These are phyloP conservation scores for Buphagus erythrorhynchus DNA, from an alignment of 2,797 vertebrate genomes.

Conservation along the genomic window DNA sequence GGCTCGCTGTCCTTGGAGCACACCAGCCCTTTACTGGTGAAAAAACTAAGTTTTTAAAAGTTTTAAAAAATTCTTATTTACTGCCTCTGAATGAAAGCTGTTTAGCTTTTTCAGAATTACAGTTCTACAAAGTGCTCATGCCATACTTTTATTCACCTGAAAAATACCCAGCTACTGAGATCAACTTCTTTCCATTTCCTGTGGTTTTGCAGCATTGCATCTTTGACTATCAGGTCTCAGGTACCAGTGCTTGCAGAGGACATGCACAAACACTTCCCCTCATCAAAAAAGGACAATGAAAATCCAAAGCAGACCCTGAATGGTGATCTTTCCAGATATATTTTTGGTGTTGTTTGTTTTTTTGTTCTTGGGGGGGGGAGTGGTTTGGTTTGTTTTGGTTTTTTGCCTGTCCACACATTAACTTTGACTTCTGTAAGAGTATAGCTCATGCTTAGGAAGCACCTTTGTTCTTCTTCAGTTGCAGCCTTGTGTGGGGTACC, in stretches of 20 bases:
- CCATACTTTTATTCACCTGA: not conserved
- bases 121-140: not conserved
- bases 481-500: accelerated
- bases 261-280: accelerated
- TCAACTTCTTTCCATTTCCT: not conserved
- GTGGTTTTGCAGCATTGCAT: not conserved
- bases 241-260: not conserved
- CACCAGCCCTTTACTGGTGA: not conserved
- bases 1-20: not conserved
- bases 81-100: not conserved
- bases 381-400: no score
- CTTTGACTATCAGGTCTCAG: not conserved
- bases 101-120: not conserved
- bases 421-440: not conserved
- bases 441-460: not conserved
- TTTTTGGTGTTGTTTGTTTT: not conserved
- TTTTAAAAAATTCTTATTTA: not conserved
- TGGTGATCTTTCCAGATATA: not conserved
- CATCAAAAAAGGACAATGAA: not conserved
- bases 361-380: not conserved
- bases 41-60: not conserved
- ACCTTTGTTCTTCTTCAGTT: not conserved
- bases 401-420: not conserved
- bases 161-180: not conserved
- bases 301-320: not conserved